Percentiles rank a stretch among this genome's conserved stretches.
Evolutionary conservation across 2,888 invertebrate genomes (phyloP).

Genomic region (Blastobasis adustella): DNA sequence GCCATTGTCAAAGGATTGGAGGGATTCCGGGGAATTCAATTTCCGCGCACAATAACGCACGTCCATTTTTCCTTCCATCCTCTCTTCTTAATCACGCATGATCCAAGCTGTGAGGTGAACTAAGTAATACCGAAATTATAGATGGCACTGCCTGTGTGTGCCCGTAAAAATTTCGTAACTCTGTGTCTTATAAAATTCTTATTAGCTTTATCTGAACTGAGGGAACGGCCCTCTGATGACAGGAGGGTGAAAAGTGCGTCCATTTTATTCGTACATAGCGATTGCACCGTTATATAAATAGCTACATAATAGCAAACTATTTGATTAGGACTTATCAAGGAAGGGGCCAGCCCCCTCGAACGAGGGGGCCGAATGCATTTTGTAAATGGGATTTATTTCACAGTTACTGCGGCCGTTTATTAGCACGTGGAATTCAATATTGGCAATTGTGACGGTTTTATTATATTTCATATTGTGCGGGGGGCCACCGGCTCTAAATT

Average conservation of each 20-base stretch:
- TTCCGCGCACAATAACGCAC: too few species aligned
- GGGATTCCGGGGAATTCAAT: too few species aligned
- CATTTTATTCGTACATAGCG: conserved; percentile 11
- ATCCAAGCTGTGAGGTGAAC: too few species aligned
- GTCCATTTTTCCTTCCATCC: not conserved
- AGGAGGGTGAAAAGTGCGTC: conserved; percentile 35
- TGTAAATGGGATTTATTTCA: conserved; percentile 50
- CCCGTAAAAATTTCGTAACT: conserved; percentile 8
- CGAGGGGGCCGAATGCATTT: conserved; percentile 46
- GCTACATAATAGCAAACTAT: conserved; percentile 55
- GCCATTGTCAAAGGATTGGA: too few species aligned
- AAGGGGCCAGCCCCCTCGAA: conserved; percentile 31
- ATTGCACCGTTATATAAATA: conserved; percentile 39
- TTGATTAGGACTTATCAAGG: conserved; percentile 55
- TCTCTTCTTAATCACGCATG: not conserved
- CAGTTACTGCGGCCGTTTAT: conserved; percentile 20
- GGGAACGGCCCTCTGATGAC: conserved; percentile 32
- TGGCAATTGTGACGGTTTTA: not conserved
- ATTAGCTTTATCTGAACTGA: conserved; percentile 48
- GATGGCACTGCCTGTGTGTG: too few species aligned
- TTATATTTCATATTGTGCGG: too few species aligned
- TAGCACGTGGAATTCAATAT: conserved; percentile 7
- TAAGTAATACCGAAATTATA: too few species aligned
- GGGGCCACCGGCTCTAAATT: too few species aligned
- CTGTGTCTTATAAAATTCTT: conserved; percentile 59